These are phyloP conservation scores for Pterois miles DNA, from an alignment of 2,797 vertebrate genomes.

Conservation along the genomic window DNA sequence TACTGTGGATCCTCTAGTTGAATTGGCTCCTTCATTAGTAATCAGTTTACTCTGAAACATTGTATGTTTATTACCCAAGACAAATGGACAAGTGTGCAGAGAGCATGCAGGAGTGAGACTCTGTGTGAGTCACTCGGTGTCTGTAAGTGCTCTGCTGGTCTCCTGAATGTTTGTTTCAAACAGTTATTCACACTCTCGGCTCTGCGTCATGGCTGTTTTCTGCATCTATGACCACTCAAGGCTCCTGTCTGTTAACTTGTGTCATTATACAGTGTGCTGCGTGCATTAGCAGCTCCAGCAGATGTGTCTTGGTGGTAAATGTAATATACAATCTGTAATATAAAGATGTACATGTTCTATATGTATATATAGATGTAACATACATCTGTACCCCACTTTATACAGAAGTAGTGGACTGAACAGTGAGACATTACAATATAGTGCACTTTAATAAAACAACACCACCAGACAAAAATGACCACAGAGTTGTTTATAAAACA, in stretches of 20 bases:
- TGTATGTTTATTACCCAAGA: neutral
- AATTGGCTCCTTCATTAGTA: neutral
- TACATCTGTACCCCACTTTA: neutral
- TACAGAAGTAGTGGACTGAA: neutral
- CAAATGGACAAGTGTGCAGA: neutral
- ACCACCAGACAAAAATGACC: neutral
- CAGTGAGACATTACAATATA: neutral
- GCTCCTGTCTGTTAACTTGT: neutral
- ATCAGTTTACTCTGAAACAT: slow-evolving; percentile 11
- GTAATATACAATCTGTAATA: too few relatives aligned
- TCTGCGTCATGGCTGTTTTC: slow-evolving; percentile 32
- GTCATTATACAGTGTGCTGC: neutral
- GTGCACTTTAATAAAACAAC: neutral
- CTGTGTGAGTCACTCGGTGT: slow-evolving; percentile 16
- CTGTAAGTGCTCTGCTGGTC: slow-evolving; percentile 7
- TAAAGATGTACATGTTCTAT: too few relatives aligned
- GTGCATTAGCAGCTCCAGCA: neutral
- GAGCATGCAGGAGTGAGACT: neutral
- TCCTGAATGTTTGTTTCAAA: slow-evolving; percentile 23
- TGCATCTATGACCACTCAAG: neutral
- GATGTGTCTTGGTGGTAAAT: slow-evolving; percentile 10
- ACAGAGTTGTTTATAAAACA: neutral
- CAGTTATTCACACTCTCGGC: slow-evolving; percentile 9
- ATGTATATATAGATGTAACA: too few relatives aligned
- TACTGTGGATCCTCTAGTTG: neutral